Base-by-base conservation (phyloP, 2,888 invertebrate species). In the Itoplectis maculator region DNA sequence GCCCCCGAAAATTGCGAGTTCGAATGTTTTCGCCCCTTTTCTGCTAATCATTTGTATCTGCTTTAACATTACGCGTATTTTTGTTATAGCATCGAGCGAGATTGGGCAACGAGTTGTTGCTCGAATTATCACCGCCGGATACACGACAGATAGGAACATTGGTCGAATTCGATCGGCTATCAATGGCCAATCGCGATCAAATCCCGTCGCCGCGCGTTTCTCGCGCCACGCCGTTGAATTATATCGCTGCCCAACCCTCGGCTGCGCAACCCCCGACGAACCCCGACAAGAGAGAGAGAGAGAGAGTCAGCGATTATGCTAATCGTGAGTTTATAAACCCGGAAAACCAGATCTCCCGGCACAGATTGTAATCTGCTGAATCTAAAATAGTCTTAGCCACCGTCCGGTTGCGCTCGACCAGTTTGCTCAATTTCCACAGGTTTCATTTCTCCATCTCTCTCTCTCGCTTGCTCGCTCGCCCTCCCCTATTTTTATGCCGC, bases 321-420 rank as follows among this genome's bases (percentile, higher is more conserved):
- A 82, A 79, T 82, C 74, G 75, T 61, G 65, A 70, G 75, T 82
- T 82, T 79, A 79, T 79, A 82, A 75, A 79, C 82, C 82, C 82
- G 82, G 82, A 82, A 82, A 82, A 79, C 82, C 75, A 66, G 79
- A 75, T 72, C 61, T 45, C 13, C 15, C 54, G 49, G n/a, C 37
- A 45, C 65, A 51, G 75, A 79, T 82, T 72, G 45, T 70, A 56
- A 74, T 65, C 56, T 59, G n/a, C 73, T 23, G 29, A 75, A 54
- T 56, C 29, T 11, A 75, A 73, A 78, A 40, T 42, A 35, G 20
- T 45, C 15, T 79, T 70, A 70, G 79, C 75, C 77, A 74, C 66
- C 59, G 66, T 29, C 11, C 11, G 49, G 42, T 13, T 35, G 35
- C 23, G 13, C 40, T 37, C 49, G 63, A 70, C 69, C 76, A n/a